Evolutionary conservation across 2,113 vertebrate species (phyloP).

Genomic region (Grantiella picta): DNA sequence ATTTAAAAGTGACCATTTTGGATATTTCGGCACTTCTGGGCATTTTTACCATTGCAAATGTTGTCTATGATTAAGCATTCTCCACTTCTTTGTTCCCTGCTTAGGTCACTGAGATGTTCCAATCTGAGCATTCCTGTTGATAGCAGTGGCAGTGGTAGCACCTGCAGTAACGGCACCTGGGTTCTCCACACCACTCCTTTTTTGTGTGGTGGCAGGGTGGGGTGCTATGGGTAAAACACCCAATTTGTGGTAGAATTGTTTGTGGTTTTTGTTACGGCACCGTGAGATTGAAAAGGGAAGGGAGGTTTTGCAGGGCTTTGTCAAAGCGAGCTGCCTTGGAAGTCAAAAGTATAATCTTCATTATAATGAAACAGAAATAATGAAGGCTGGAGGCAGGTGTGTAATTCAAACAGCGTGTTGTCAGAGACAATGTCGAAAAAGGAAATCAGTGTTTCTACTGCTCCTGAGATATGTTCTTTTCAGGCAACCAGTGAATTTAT

Average conservation of each 20-base stretch:
- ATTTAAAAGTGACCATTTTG: not conserved
- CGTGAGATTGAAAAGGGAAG: not conserved
- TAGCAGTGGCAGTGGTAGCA: not conserved
- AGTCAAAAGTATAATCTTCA: not conserved
- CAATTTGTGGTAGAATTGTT: not conserved
- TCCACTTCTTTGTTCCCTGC: not conserved
- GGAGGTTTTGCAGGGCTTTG: not conserved
- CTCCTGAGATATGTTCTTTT: not conserved
- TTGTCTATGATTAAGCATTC: not conserved
- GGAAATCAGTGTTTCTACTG: not conserved
- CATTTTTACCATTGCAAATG: not conserved
- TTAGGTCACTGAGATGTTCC: not conserved
- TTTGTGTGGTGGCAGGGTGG: not conserved
- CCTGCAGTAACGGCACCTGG: too few relatives aligned
- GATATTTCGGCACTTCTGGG: not conserved
- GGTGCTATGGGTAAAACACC: not conserved
- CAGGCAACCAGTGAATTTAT: not conserved
- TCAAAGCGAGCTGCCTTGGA: not conserved
- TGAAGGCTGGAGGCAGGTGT: constrained; percentile 12
- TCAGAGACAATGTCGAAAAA: not conserved
- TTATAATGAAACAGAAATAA: constrained; percentile 30
- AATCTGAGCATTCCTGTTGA: not conserved
- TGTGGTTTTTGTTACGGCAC: not conserved
- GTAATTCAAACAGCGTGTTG: constrained; percentile 9
- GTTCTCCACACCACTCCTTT: fast-evolving